Conservation (phyloP, 1,140 invertebrate genomes). For the Drosophila littoralis region DNA sequence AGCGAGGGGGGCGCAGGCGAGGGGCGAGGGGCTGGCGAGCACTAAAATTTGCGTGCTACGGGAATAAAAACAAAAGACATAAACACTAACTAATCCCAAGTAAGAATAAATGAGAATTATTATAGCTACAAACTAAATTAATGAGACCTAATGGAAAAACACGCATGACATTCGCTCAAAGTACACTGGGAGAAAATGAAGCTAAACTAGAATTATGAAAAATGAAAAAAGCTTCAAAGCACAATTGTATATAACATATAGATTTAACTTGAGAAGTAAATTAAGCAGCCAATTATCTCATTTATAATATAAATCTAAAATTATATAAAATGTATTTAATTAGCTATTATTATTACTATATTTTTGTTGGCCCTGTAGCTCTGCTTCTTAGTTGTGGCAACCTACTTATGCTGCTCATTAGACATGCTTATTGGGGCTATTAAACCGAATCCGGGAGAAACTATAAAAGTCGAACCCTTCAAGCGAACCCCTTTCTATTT, state of each 20-base stretch:
- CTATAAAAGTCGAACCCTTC: slow-evolving; percentile 70
- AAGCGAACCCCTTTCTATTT: slow-evolving; percentile 1
- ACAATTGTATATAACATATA: no score
- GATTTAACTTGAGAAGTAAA: no score
- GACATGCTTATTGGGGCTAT: slow-evolving; percentile 80
- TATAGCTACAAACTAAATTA: slow-evolving; percentile 25
- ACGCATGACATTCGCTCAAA: neutral
- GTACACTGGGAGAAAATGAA: neutral
- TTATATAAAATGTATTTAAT: neutral
- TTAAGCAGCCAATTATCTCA: neutral
- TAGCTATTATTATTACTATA: neutral
- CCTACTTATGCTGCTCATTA: slow-evolving; percentile 78
- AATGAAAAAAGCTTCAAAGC: no score
- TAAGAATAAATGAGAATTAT: slow-evolving; percentile 31
- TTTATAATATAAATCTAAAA: no score
- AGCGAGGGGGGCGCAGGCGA: neutral
- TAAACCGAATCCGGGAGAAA: slow-evolving; percentile 79
- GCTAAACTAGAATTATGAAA: no score
- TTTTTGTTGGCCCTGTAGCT: slow-evolving; percentile 1
- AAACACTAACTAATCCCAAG: slow-evolving; percentile 46
- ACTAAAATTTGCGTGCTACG: slow-evolving; percentile 60
- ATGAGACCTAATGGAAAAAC: slow-evolving; percentile 30
- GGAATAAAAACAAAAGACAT: slow-evolving; percentile 19
- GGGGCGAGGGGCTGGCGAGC: neutral
- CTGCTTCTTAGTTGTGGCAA: slow-evolving; percentile 48